These are phyloP conservation scores for Gymnopithys bicolor DNA, from an alignment of 2,797 vertebrate species.

Conservation along the genomic window DNA sequence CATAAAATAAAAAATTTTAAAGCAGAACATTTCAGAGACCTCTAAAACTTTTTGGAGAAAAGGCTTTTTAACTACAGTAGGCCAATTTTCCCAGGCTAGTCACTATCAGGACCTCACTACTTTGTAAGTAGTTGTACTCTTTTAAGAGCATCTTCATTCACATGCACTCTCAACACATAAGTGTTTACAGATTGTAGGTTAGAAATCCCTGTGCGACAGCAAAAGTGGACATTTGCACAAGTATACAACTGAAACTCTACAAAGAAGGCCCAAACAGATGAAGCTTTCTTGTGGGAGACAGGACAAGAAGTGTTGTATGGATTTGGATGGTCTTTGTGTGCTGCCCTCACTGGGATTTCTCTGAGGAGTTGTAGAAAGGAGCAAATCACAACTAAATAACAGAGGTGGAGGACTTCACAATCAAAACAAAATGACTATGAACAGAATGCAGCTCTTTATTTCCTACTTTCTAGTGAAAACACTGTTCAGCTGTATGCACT, in stretches of 20 bases:
- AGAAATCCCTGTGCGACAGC: background rate
- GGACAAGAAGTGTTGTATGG: background rate
- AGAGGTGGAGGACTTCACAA: background rate
- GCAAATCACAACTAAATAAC: background rate
- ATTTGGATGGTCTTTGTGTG: background rate
- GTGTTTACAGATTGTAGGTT: background rate
- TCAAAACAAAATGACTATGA: accelerated
- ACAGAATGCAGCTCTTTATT: background rate
- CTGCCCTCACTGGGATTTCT: background rate
- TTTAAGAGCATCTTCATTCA: background rate
- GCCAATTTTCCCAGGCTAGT: background rate
- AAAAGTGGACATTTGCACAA: background rate
- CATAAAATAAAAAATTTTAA: background rate
- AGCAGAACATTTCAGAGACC: background rate
- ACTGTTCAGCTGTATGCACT: background rate
- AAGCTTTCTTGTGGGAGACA: background rate
- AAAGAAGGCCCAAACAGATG: accelerated
- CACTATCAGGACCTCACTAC: background rate
- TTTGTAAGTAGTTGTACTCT: background rate
- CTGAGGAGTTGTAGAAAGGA: background rate
- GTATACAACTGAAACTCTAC: background rate
- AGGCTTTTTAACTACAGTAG: background rate
- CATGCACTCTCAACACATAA: background rate
- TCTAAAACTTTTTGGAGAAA: background rate
- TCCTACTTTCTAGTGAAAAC: background rate